Conservation (phyloP, 2,113 vertebrate species). For the Pogonocichla stellata region DNA sequence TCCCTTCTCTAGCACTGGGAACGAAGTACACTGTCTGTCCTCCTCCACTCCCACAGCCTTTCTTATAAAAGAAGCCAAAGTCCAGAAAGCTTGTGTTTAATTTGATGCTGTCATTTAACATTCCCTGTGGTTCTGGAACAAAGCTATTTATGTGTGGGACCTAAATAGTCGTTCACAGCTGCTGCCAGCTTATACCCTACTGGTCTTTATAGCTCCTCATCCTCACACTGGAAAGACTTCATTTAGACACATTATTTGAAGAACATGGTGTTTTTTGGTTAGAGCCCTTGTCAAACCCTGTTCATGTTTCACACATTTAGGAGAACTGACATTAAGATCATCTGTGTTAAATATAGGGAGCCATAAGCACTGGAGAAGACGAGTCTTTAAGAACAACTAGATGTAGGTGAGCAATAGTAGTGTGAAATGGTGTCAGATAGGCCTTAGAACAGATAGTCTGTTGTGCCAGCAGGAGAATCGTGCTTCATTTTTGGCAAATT, state of each 20-base stretch:
- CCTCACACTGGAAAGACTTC: neutral
- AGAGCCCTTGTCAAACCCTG: neutral
- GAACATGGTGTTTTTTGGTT: neutral
- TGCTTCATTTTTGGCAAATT: neutral
- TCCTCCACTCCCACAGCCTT: neutral
- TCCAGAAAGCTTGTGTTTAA: neutral
- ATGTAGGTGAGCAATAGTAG: neutral
- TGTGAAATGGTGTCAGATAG: neutral
- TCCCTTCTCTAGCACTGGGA: neutral
- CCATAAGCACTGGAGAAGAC: neutral
- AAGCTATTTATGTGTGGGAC: neutral
- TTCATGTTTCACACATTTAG: neutral
- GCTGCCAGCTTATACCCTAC: neutral
- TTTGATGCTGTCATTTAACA: slow-evolving; percentile 17
- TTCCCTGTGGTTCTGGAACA: slow-evolving; percentile 11
- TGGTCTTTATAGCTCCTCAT: slow-evolving; percentile 17
- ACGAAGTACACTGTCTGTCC: rapidly evolving
- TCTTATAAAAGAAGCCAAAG: neutral
- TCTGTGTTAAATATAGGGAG: neutral
- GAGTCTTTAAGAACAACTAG: neutral
- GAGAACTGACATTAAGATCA: neutral
- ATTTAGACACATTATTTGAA: slow-evolving; percentile 10
- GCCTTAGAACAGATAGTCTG: neutral
- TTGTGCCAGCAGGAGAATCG: neutral
- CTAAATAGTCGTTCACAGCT: slow-evolving; percentile 47